These are phyloP conservation scores for Drosophila novamexicana DNA, from an alignment of 1,140 invertebrate species.

Conservation along the genomic window DNA sequence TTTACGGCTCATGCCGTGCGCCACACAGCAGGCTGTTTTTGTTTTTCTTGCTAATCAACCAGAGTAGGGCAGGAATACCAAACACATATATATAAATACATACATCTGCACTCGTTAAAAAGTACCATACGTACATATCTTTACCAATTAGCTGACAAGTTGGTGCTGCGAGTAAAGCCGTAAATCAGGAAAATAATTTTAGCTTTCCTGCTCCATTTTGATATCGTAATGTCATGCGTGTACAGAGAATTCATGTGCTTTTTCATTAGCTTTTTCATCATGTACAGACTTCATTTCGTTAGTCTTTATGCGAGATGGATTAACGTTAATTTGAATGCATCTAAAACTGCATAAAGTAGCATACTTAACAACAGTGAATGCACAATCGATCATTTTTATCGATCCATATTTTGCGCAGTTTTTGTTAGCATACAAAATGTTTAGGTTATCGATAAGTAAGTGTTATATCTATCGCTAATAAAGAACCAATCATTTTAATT, in stretches of 20 bases:
- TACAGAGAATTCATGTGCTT: not conserved
- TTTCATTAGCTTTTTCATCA: not conserved
- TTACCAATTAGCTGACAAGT: conserved; percentile 15
- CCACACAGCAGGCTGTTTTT: conserved; percentile 25
- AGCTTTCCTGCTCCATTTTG: not conserved
- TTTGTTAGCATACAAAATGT: too few relatives aligned
- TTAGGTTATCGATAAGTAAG: too few relatives aligned
- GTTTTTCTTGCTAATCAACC: conserved; percentile 37
- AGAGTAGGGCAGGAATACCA: conserved; percentile 21
- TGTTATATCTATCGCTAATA: too few relatives aligned
- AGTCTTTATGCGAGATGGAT: not conserved
- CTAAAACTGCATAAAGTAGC: not conserved
- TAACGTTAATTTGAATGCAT: not conserved
- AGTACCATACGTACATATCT: not conserved
- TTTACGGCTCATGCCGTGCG: conserved; percentile 27
- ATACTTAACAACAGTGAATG: not conserved
- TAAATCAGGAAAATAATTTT: conserved; percentile 3
- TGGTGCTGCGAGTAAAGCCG: not conserved
- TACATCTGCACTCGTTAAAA: conserved; percentile 1
- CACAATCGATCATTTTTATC: not conserved
- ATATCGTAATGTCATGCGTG: not conserved
- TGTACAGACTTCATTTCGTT: not conserved
- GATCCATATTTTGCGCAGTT: not conserved
- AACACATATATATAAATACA: not conserved
- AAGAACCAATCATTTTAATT: too few relatives aligned